Conservation (phyloP, 2,797 vertebrate genomes). For the Galago senegalensis region DNA sequence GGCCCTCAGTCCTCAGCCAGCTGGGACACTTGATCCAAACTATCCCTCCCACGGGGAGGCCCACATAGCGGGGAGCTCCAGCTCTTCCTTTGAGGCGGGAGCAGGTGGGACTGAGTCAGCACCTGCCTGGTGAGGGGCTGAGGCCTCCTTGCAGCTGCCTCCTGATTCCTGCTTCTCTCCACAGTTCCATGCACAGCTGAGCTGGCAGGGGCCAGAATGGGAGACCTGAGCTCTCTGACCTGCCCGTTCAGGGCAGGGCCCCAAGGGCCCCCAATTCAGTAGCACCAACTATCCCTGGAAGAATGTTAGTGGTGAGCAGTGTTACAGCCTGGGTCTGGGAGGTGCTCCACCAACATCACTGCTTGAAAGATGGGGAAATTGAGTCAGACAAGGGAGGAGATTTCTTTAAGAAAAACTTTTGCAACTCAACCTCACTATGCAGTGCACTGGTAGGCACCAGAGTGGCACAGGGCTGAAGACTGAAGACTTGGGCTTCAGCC, state of each 20-base stretch:
- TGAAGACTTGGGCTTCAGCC: background rate
- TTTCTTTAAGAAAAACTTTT: background rate
- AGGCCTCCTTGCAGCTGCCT: too few species aligned
- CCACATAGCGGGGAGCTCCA: fast-evolving
- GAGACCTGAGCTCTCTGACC: background rate
- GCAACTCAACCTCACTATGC: background rate
- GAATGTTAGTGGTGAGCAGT: fast-evolving
- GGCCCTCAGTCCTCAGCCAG: background rate
- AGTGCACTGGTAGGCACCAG: background rate
- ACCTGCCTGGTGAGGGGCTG: background rate
- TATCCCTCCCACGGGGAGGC: background rate
- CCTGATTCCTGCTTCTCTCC: fast-evolving
- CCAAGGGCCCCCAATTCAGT: background rate
- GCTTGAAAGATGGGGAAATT: background rate
- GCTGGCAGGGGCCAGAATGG: fast-evolving
- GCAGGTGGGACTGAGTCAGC: fast-evolving
- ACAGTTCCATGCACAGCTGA: background rate
- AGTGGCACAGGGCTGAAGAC: background rate
- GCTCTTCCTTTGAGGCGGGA: background rate
- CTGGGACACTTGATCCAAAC: background rate
- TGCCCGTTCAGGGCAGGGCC: background rate
- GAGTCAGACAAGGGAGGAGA: background rate
- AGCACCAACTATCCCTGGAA: background rate
- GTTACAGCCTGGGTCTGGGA: background rate
- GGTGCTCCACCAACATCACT: background rate